These are phyloP conservation scores for Dermatemys mawii DNA, from an alignment of 2,113 vertebrate genomes.

Conservation along the genomic window DNA sequence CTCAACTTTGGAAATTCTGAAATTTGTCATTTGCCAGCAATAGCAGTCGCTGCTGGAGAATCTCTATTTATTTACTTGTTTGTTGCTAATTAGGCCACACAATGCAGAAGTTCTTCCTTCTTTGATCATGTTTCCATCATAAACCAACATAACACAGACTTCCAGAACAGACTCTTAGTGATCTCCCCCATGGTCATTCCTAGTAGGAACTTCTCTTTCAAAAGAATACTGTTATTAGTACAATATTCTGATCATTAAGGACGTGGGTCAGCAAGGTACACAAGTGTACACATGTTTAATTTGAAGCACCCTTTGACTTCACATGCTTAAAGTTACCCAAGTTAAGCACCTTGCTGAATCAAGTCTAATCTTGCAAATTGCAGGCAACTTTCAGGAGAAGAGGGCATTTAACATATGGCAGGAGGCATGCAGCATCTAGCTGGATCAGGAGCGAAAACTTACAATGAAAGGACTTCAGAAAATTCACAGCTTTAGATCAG, in stretches of 20 bases:
- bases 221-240: not conserved
- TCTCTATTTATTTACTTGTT: not conserved
- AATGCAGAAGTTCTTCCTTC: not conserved
- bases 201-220: not conserved
- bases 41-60: not conserved
- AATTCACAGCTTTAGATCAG: not conserved
- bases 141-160: not conserved
- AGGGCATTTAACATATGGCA: not conserved
- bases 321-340: not conserved
- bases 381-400: not conserved
- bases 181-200: not conserved
- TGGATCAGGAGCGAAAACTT: not conserved
- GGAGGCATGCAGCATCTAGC: not conserved
- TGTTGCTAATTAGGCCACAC: not conserved
- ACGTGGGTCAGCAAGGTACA: not conserved
- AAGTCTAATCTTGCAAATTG: not conserved
- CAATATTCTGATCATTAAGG: not conserved
- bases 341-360: not conserved
- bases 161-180: not conserved
- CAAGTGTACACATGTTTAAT: not conserved
- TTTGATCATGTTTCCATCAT: not conserved
- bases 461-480: not conserved
- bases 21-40: not conserved
- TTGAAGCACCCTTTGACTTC: not conserved
- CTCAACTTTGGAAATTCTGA: not conserved